phyloP scores from a whole-genome alignment of 1,140 invertebrate species.

The Pseudomyrmex sp. region DNA sequence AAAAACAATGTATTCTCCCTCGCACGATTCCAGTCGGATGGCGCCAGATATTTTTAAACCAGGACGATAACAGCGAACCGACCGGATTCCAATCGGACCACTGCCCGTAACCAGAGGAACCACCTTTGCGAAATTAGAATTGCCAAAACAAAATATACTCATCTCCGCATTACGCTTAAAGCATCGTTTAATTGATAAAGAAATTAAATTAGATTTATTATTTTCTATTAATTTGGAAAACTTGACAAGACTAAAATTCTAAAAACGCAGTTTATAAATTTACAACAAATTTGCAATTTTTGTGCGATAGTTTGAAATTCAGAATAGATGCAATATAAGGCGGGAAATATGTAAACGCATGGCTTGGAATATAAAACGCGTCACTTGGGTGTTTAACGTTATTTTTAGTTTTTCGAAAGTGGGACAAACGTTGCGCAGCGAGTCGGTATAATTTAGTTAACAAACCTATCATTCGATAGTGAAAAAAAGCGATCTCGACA shows the following conservation, averaged over 20 bases:
- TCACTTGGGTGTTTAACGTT: neutral
- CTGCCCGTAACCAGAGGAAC: slow-evolving; percentile 39
- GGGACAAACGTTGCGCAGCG: neutral
- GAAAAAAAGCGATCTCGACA: neutral
- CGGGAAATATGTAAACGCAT: neutral
- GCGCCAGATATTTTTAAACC: slow-evolving; percentile 73
- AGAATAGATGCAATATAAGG: neutral
- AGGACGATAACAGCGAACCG: slow-evolving; percentile 64
- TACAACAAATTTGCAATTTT: neutral
- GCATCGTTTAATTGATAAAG: neutral
- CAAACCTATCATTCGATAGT: neutral
- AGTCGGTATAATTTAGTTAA: slow-evolving; percentile 14
- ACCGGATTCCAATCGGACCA: slow-evolving; percentile 61
- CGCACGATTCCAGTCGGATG: slow-evolving; percentile 44
- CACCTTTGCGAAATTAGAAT: slow-evolving; percentile 67
- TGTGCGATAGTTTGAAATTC: neutral
- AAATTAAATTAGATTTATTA: neutral
- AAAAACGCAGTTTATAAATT: too few species aligned
- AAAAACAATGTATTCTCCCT: slow-evolving; percentile 43
- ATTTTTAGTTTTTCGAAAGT: slow-evolving; percentile 15
- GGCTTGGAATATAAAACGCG: neutral
- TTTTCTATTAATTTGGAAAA: neutral
- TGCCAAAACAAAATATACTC: neutral
- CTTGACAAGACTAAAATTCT: neutral
- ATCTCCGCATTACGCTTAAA: slow-evolving; percentile 4